These are phyloP conservation scores for Cinclus mexicanus DNA, from an alignment of 2,113 vertebrate species.

Conservation along the genomic window DNA sequence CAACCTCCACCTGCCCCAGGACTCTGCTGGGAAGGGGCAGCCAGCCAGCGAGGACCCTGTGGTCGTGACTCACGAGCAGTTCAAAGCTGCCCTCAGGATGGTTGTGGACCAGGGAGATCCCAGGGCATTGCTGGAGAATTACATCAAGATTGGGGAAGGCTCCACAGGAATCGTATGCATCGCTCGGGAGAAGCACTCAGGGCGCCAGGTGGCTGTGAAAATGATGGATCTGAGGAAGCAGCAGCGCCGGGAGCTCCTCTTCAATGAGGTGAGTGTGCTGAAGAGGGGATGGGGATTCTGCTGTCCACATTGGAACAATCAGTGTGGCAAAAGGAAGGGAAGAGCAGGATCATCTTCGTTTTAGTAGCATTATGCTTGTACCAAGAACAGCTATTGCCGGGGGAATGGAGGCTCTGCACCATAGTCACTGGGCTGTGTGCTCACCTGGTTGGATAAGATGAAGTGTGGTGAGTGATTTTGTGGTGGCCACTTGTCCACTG, in stretches of 20 bases:
- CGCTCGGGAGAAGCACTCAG: constrained; percentile 92
- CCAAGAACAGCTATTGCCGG: background rate
- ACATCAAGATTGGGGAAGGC: constrained; percentile 95
- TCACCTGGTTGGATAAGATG: background rate
- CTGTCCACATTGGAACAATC: background rate
- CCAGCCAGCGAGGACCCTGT: constrained; percentile 79
- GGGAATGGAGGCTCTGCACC: fast-evolving
- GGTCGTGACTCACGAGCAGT: constrained; percentile 94
- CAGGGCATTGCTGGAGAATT: constrained; percentile 89
- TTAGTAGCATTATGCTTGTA: background rate
- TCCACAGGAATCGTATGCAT: constrained; percentile 97
- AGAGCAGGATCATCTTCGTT: background rate
- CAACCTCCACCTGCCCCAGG: constrained; percentile 85
- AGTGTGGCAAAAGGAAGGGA: background rate
- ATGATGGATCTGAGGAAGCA: constrained; percentile 98
- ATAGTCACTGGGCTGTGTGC: fast-evolving
- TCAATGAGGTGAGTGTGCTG: constrained; percentile 87
- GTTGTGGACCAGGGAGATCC: constrained; percentile 97
- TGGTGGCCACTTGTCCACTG: background rate
- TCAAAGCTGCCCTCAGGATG: constrained; percentile 96
- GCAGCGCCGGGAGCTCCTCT: constrained; percentile 94
- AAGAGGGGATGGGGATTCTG: background rate
- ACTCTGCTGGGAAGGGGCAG: constrained; percentile 75
- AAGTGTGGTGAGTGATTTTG: background rate
- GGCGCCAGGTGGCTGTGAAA: constrained; percentile 94